Evolutionary conservation across 2,113 vertebrate species (phyloP).

Genomic region (Cebus imitator): DNA sequence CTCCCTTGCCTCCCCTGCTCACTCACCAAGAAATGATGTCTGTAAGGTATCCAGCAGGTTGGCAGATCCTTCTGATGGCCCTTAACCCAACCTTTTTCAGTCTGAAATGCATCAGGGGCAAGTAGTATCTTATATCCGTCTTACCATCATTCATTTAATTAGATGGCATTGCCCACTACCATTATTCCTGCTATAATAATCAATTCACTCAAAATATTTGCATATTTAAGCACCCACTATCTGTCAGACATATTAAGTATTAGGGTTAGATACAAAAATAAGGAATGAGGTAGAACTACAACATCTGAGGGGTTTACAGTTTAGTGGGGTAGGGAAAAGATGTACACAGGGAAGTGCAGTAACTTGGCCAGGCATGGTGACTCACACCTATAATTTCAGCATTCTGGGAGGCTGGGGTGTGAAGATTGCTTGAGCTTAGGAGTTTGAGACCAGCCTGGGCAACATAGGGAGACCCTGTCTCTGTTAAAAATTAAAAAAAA

Average conservation of each 20-base stretch:
- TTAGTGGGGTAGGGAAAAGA: background rate
- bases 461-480: too few relatives aligned
- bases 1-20: background rate
- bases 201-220: background rate
- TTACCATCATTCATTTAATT: background rate
- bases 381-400: too few relatives aligned
- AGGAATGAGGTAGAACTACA: background rate
- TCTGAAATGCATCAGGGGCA: background rate
- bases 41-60: background rate
- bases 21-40: background rate
- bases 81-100: background rate
- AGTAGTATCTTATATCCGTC: background rate
- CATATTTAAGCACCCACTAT: background rate
- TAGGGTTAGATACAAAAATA: background rate
- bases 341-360: background rate
- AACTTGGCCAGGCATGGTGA: background rate
- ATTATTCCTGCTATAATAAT: background rate
- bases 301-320: background rate
- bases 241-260: background rate
- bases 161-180: background rate
- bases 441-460: too few relatives aligned
- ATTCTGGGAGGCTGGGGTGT: too few relatives aligned
- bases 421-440: too few relatives aligned
- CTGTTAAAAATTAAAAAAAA: too few relatives aligned
- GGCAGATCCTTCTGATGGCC: background rate